phyloP scores from a whole-genome alignment of 2,113 vertebrate genomes.

The Dasypus novemcinctus region DNA sequence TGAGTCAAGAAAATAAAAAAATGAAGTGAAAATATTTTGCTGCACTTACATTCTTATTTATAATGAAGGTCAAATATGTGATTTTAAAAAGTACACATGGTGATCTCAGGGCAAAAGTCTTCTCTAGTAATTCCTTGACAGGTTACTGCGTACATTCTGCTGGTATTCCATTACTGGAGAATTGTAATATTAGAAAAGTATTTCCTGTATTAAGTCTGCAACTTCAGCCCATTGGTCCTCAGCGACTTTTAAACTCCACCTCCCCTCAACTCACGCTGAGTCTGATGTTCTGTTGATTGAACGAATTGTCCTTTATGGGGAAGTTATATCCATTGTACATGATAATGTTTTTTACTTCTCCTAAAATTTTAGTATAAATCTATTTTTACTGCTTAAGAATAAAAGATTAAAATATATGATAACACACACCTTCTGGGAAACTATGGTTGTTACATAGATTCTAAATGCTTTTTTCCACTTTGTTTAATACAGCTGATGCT shows the following conservation, averaged over 20 bases:
- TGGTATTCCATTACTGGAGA: not conserved
- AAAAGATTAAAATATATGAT: not conserved
- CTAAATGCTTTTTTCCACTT: constrained; percentile 37
- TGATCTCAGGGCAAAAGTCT: too few relatives aligned
- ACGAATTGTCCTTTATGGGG: not conserved
- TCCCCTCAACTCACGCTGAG: not conserved
- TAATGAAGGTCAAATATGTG: not conserved
- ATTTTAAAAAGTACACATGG: not conserved
- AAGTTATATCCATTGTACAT: not conserved
- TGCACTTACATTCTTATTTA: not conserved
- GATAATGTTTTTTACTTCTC: not conserved
- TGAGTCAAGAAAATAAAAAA: not conserved
- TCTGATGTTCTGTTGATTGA: not conserved
- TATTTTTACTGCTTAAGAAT: not conserved
- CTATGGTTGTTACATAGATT: fast-evolving
- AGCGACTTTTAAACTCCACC: too few relatives aligned
- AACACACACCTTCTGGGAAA: not conserved
- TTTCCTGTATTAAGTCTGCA: not conserved
- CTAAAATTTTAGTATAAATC: not conserved
- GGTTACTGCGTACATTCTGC: too few relatives aligned
- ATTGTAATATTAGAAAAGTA: not conserved
- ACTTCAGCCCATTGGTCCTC: not conserved
- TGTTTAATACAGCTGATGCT: constrained; percentile 90
- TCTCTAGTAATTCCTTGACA: too few relatives aligned
- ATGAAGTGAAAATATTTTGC: not conserved